Base-by-base conservation (phyloP, 2,888 invertebrate species). In the Xestia sexstrigata region DNA sequence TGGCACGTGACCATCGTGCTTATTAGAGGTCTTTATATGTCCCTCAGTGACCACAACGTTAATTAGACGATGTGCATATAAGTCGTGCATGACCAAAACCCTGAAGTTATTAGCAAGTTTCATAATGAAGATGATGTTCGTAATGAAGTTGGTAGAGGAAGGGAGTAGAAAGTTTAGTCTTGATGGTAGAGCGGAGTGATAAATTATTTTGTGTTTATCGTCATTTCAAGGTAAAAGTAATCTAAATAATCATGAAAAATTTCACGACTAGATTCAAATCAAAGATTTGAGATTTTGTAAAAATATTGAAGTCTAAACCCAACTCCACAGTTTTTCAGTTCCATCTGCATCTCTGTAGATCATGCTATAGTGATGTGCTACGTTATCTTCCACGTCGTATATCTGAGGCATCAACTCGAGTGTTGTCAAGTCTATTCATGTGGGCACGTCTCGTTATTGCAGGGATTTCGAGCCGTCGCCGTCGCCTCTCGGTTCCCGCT, bases 1-100 rank as follows among this genome's bases (percentile, higher is more conserved):
- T 74, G 89, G 92, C 91, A 93, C 95, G 94, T 94, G 94, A 93
- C 91, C 88, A 83, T 87, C 87, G 87, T 83, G 86, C 88, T 90
- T 89, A 91, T 90, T 91, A 91, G 84, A 85, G 81, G 80, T 84
- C 81, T 82, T 83, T 71, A 79, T 71, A 79, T 88, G 84, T 86
- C 87, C 85, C 87, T 77, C 75, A 76, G 86, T 84, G 80, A 79
- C 83, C 84, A 67, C 71, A 79, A 52, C 66, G 83, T 75, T 89
- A 85, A 82, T 83, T 71, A 86, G 78, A 84, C 73, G 72, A 85
- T 87, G 87, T 78, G 87, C 85, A 83, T 78, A 79, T 74, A 79
- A 72, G 79, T 45, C 77, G 77, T 83, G 85, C 78, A 69, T 70
- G 81, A 73, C 83, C 79, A 49, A 72, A 88, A 79, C 79, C 71